Evolutionary conservation across 2,888 invertebrate genomes (phyloP), one percentile per base, ranked within the genome.

Genomic region (Meiosimyza decipiens): DNA sequence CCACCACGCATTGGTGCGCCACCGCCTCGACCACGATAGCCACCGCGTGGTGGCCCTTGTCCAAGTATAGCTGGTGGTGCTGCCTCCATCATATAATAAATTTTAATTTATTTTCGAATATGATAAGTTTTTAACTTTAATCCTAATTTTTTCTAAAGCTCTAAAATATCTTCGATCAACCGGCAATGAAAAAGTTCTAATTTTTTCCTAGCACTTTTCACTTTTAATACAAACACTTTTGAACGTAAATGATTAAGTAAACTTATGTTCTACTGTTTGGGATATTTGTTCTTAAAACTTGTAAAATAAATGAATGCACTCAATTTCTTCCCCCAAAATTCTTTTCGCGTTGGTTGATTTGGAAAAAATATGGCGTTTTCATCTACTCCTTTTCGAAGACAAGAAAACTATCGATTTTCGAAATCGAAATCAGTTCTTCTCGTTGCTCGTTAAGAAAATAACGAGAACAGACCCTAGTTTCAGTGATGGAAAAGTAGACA

Each of bases 1-100:
- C 86, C 84, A 5, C 87, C 84, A 16, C 87, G 82, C 81, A 86
- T 85, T 0, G 84, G 82, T 15, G 81, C 80, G 16, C 86, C 85
- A 15, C 87, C 50, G 15, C 84, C 84, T 15, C 86, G 83, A 49
- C 82, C 83, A 13, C 87, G 82, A 72, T 81, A 86, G 9, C 85
- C 85, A 71, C 84, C 84, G 72, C 87, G 85, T 74, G 85, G 84
- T 52, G 83, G 70, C n/a, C 70, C 70, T 47, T 70, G 70, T 7
- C 62, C 75, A 70, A 78, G 77, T 73, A 79, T 71, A 66, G 82
- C 75, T 71, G 83, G 77, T 65, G 84, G 80, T 67, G 79, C 78
- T 79, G 82, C 83, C 79, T 85, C 85, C 85, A 85, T 80, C 70
- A 76, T 64, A 18, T 22, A 63, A 13, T 62, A 40, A 54, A 60